Evolutionary conservation across 1,140 invertebrate genomes (phyloP), one percentile per base, ranked within the genome.

Genomic region (Pseudomyrmex dendroicus): DNA sequence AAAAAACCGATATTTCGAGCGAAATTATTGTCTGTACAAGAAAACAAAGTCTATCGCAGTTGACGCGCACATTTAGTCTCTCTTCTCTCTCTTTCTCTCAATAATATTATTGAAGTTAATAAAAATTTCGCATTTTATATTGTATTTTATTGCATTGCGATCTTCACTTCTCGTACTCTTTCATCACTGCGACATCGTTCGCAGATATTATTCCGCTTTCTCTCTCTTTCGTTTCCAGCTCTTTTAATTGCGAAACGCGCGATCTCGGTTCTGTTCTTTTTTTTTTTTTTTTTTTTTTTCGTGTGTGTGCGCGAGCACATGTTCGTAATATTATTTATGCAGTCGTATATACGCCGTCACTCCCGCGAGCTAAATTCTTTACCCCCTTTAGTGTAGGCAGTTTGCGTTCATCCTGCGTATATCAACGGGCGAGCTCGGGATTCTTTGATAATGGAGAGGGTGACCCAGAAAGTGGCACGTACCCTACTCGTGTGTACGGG

Each of bases 361-460:
- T 17, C 46, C 12, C 46, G 50, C 68, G 82, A 61, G 73, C 50
- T 66, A 80, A 70, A 86, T 86, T 87, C 63, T 57, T 76, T 46
- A 73, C 15, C 22, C 17, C 46, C 50, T 74, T 74, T 56, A 73
- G 86, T 84, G 82, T 77, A 73, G 57, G 59, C 82, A 50, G 70
- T 86, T 73, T 76, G 13, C 74, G 59, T 76, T 50, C 78, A 76
- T 84, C 73, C 35, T 35, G 35, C 35, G 35, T 35, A 52, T 44
- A 46, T 15, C 50, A 59, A 35, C 35, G 35, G 35, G 0, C 35
- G 35, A 70, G 66, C 54, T 61, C 61, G 50, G 86, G 73, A 87
- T 88, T 88, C 86, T 88, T 88, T 84, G 86, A 88, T 88, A 88
- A 88, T 82, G 61, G 86, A 87, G 62, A 87, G 46, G 76, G 66